Conservation (phyloP, 92 coral and sea anemone genomes). For the Isaurus tuberculatus region DNA sequence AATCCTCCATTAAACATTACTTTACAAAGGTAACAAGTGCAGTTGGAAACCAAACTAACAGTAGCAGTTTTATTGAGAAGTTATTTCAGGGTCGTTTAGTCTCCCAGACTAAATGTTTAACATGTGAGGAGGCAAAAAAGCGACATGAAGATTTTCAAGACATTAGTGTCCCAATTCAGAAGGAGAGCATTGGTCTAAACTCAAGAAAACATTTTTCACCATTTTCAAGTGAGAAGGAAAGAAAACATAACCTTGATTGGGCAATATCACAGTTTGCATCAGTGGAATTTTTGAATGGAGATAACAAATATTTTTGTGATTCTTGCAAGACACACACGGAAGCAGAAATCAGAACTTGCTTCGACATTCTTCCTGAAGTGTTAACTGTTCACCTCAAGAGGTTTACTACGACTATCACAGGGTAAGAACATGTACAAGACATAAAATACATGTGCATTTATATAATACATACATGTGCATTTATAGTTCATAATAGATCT, state of each 20-base stretch:
- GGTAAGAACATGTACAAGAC: conserved; percentile 60
- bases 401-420: conserved; percentile 78
- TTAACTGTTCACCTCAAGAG: conserved; percentile 92
- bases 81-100: conserved; percentile 89
- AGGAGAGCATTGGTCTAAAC: conserved; percentile 61
- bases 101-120: conserved; percentile 89
- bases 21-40: background rate
- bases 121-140: conserved; percentile 87
- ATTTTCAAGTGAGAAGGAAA: conserved; percentile 72
- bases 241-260: conserved; percentile 74
- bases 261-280: conserved; percentile 97
- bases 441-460: too few species aligned
- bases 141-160: conserved; percentile 92
- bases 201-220: conserved; percentile 75
- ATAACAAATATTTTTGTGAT: conserved; percentile 97
- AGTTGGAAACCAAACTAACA: background rate
- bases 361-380: conserved; percentile 89
- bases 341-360: conserved; percentile 90
- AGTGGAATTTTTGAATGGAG: conserved; percentile 83
- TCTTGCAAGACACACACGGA: conserved; percentile 88
- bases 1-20: conserved; percentile 36
- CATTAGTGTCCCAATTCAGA: conserved; percentile 94
- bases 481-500: too few species aligned
- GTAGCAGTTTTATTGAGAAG: conserved; percentile 45
- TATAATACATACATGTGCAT: too few species aligned